Base-by-base conservation (phyloP, 2,888 invertebrate genomes). In the Leuctra nigra region DNA sequence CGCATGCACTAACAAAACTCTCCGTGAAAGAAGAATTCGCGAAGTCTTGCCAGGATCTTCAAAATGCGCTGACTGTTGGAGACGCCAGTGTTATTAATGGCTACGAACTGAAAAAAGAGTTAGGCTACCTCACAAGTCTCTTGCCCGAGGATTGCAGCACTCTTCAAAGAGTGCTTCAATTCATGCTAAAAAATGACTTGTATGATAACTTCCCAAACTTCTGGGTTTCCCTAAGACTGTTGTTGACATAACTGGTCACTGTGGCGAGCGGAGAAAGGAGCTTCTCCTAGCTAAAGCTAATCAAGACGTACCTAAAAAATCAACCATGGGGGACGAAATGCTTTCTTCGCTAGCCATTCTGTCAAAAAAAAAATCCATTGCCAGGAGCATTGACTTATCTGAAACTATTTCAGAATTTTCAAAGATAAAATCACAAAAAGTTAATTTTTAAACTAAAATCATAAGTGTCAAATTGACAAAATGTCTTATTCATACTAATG, bases 301-400 rank as follows among this genome's bases (percentile, higher is more conserved):
- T 62, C 55, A 63, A 63, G 54, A 63, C 61, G n/a, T 63, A 62
- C 58, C 47, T 63, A n/a, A n/a, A 16, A 35, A 63, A 11, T 61
- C 58, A 36, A 54, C 62, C 25, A 62, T 63, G 61, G 55, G 48
- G 47, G 53, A 63, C 61, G 61, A 62, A 59, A 59, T 64, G 46
- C 61, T 64, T 62, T 61, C 54, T 50, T 47, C 53, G 60, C 61
- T 63, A 53, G 61, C 63, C 56, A 62, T 62, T 35, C 59, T 63
- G 59, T 63, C 61, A 33, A 63, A 62, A 58, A 61, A 62, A 61
- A 64, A 63, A 11, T 23, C 6, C 23, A 23, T 46, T 6, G 13
- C 23, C 46, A 23, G 23, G 11, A 18, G 23, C 23, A 22, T 46
- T 6, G 46, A 46, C 20, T 24, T 46, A 11, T 9, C 22, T 22